Percentiles rank a stretch among this genome's conserved stretches.
Conservation (phyloP, 2,113 vertebrate species). For the Puntigrus tetrazona region DNA sequence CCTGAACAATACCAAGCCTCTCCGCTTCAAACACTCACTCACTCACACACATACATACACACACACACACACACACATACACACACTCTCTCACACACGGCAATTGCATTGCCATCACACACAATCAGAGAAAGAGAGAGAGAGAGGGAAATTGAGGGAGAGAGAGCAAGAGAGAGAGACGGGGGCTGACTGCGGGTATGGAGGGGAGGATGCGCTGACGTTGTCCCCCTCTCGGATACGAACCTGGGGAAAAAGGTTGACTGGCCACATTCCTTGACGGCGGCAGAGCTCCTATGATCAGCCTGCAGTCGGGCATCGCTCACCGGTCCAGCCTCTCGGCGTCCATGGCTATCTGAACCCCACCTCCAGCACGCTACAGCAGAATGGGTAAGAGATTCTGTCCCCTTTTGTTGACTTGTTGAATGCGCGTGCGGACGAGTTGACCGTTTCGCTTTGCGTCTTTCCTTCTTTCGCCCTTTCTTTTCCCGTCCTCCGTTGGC, state of each 20-base stretch:
- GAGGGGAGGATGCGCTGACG: conserved; percentile 58
- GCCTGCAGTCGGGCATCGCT: conserved; percentile 45
- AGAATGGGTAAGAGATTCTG: conserved; percentile 59
- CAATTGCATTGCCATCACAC: conserved; percentile 52
- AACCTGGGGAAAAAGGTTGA: conserved; percentile 52
- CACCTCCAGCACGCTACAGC: conserved; percentile 54
- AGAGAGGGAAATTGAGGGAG: conserved; percentile 32
- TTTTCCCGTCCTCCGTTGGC: conserved; percentile 18
- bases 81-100: no score
- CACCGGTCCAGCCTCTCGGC: conserved; percentile 12
- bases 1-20: conserved; percentile 59
- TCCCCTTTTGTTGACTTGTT: conserved; percentile 62
- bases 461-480: conserved; percentile 41
- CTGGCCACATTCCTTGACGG: conserved; percentile 54
- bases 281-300: conserved; percentile 54
- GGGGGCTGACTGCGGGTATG: conserved; percentile 49
- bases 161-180: conserved; percentile 51
- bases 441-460: conserved; percentile 29
- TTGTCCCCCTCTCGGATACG: conserved; percentile 54
- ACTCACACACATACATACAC: background rate
- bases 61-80: background rate
- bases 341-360: conserved; percentile 53
- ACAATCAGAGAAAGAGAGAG: conserved; percentile 49
- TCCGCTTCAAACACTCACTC: conserved; percentile 41
- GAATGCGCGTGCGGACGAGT: conserved; percentile 46